Evolutionary conservation across 2,797 vertebrate genomes (phyloP).

Genomic region (Sebastes dallii): DNA sequence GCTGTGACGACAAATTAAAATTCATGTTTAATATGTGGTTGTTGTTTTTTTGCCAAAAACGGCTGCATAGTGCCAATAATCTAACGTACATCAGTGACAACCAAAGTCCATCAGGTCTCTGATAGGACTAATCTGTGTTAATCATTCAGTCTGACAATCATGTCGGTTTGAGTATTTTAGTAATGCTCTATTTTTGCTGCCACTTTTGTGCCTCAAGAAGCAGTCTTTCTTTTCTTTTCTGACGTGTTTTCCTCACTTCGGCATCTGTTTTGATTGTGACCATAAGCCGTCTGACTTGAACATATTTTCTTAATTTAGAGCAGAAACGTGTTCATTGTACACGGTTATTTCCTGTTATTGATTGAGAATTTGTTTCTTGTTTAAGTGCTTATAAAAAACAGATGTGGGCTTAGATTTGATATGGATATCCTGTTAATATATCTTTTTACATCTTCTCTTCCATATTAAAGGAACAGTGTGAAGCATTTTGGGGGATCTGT

Average conservation of each 20-base stretch:
- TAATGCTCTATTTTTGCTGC: background rate
- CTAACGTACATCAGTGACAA: background rate
- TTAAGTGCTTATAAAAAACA: background rate
- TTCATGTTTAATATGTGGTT: background rate
- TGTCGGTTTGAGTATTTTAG: background rate
- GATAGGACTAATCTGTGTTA: background rate
- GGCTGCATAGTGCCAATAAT: background rate
- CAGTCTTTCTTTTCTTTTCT: background rate
- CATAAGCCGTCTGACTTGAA: background rate
- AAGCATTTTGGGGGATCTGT: too few relatives aligned
- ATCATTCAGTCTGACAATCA: background rate
- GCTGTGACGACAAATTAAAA: background rate
- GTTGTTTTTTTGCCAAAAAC: background rate
- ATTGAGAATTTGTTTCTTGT: background rate
- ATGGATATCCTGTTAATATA: background rate
- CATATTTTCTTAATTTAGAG: background rate
- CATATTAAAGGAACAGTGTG: too few relatives aligned
- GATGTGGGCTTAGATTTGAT: background rate
- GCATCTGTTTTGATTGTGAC: background rate
- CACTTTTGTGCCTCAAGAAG: conserved; percentile 22
- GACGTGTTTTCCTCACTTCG: background rate
- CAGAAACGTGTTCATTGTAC: background rate
- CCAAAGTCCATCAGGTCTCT: conserved; percentile 1
- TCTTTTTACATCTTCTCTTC: conserved; percentile 16
- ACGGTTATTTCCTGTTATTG: background rate